Evolutionary conservation across 2,888 invertebrate genomes (phyloP).

Genomic region (Xanthia icteritia): DNA sequence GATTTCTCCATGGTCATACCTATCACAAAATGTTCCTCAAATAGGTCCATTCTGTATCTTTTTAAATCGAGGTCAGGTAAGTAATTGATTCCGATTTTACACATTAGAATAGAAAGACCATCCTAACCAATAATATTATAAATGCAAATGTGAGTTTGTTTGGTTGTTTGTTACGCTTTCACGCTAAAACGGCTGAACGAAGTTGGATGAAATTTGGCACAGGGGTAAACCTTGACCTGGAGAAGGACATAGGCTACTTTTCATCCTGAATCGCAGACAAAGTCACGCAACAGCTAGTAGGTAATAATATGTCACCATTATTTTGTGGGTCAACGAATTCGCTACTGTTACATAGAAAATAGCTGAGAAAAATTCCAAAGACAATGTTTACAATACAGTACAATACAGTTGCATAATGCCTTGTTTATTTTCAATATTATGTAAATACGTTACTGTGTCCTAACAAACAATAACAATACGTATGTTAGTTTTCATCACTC

Average conservation of each 20-base stretch:
- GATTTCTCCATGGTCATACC: slow-evolving; percentile 10
- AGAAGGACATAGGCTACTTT: no score
- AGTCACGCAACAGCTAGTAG: no score
- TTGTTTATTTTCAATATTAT: slow-evolving; percentile 32
- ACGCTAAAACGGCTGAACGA: no score
- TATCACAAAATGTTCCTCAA: slow-evolving; percentile 4
- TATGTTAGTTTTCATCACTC: slow-evolving; percentile 4
- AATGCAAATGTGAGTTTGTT: no score
- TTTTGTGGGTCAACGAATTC: slow-evolving; percentile 47
- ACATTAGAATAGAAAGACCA: not conserved
- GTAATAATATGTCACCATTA: slow-evolving; percentile 31
- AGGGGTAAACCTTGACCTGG: no score
- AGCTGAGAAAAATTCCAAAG: slow-evolving; percentile 27
- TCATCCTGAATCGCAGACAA: no score
- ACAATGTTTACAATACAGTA: slow-evolving; percentile 38
- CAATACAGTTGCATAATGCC: slow-evolving; percentile 42
- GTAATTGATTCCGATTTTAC: not conserved
- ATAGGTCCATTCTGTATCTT: not conserved
- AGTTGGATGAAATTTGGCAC: no score
- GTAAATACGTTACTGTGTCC: not conserved
- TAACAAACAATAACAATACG: slow-evolving; percentile 12
- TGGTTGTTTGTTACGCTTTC: no score
- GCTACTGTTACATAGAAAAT: slow-evolving; percentile 32
- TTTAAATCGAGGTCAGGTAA: not conserved
- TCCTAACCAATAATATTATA: no score